Conservation (phyloP, 2,113 vertebrate species). For the Sphyrna mokarran region DNA sequence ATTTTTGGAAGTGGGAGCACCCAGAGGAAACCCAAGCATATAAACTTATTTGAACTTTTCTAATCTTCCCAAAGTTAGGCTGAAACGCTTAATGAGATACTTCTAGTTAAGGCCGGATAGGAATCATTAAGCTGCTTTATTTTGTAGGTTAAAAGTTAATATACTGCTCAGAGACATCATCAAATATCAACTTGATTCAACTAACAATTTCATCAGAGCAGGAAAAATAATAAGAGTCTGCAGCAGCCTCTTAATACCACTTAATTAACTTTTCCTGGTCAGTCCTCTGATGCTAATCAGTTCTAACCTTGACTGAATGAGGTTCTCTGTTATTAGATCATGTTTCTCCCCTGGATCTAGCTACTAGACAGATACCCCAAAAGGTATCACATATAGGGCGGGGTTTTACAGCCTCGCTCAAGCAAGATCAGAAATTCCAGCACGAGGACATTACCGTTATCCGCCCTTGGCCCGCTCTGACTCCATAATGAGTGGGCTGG, state of each 20-base stretch:
- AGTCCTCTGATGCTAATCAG: neutral
- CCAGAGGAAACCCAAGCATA: neutral
- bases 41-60: neutral
- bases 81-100: neutral
- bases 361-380: neutral
- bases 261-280: neutral
- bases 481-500: too few species aligned
- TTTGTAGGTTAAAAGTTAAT: neutral
- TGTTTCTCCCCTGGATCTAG: neutral
- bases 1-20: neutral
- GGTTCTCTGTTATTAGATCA: neutral
- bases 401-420: too few species aligned
- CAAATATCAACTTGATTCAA: neutral
- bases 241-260: neutral
- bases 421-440: too few species aligned
- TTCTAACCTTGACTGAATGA: neutral
- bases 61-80: neutral
- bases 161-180: neutral
- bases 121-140: neutral
- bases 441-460: too few species aligned
- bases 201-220: neutral
- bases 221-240: neutral
- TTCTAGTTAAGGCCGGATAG: neutral
- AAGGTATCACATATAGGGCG: neutral
- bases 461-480: too few species aligned